Conservation (phyloP, 1,140 invertebrate genomes). For the Carcinoscorpius rotundicauda region DNA sequence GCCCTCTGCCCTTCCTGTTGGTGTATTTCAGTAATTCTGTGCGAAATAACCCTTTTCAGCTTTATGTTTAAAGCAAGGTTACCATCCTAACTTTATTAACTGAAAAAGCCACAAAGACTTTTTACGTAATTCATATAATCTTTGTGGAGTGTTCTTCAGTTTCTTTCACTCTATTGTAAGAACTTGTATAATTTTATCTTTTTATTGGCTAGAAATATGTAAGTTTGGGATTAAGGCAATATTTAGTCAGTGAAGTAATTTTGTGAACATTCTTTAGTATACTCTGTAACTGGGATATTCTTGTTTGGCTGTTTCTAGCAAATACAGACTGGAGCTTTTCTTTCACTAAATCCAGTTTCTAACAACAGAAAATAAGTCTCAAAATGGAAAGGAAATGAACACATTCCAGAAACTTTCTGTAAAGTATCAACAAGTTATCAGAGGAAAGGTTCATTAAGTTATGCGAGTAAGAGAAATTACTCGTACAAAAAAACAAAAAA, state of each 20-base stretch:
- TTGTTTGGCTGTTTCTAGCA: slow-evolving; percentile 41
- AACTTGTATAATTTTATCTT: slow-evolving; percentile 8
- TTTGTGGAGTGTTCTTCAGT: too few species aligned
- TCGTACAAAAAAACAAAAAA: too few species aligned
- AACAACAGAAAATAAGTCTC: too few species aligned
- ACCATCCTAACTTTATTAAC: slow-evolving; percentile 22
- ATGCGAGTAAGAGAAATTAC: too few species aligned
- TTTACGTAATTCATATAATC: too few species aligned
- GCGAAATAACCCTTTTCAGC: slow-evolving; percentile 33
- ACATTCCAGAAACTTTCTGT: too few species aligned
- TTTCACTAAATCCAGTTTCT: slow-evolving; percentile 21
- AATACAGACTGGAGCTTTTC: slow-evolving; percentile 23
- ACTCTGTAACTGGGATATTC: slow-evolving; percentile 61
- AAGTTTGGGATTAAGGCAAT: slow-evolving; percentile 26
- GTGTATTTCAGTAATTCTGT: slow-evolving; percentile 59
- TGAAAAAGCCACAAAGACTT: not conserved
- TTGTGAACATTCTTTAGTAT: slow-evolving; percentile 61
- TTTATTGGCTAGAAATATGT: slow-evolving; percentile 20
- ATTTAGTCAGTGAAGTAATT: slow-evolving; percentile 64
- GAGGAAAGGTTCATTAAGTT: too few species aligned
- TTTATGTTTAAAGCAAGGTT: not conserved
- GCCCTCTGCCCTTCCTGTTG: slow-evolving; percentile 60
- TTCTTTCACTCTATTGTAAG: not conserved
- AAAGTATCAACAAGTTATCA: too few species aligned
- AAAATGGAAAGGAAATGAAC: too few species aligned